These are phyloP conservation scores for Pinctada fucata DNA, from an alignment of 2,888 invertebrate species.

Conservation along the genomic window DNA sequence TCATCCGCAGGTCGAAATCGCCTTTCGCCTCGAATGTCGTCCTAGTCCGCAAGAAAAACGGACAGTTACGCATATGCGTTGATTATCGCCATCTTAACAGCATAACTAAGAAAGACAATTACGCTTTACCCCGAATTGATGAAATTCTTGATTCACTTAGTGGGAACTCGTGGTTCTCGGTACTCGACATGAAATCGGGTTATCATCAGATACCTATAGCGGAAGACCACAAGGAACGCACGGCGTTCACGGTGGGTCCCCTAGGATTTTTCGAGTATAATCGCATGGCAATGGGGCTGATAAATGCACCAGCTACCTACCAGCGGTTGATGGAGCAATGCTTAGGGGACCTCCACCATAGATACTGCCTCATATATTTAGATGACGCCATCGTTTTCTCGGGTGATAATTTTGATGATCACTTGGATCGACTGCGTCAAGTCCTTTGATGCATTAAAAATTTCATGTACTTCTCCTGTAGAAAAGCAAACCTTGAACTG, in stretches of 20 bases:
- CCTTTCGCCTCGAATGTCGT: conserved; percentile 28
- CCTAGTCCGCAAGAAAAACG: conserved; percentile 31
- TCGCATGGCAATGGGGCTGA: no score
- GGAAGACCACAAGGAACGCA: conserved; percentile 37
- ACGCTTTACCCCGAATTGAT: conserved; percentile 27
- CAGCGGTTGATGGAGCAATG: no score
- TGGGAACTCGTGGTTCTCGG: conserved; percentile 20
- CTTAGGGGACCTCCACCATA: no score
- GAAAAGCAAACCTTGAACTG: no score
- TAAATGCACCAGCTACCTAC: conserved; percentile 38
- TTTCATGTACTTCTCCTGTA: no score
- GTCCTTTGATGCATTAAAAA: no score
- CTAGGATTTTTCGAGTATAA: no score
- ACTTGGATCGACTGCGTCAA: no score
- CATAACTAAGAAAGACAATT: conserved; percentile 27
- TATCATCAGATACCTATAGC: conserved; percentile 19
- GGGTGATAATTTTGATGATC: no score
- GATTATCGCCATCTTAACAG: conserved; percentile 30
- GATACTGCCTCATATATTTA: no score
- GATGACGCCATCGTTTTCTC: no score
- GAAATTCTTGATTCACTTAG: conserved; percentile 13
- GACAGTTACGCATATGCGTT: conserved; percentile 26
- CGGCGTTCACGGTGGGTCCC: conserved; percentile 47
- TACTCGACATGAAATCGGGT: conserved; percentile 26
- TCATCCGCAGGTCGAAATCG: conserved; percentile 22